Conservation (phyloP, 2,113 vertebrate genomes). For the Xiphorhynchus elegans region DNA sequence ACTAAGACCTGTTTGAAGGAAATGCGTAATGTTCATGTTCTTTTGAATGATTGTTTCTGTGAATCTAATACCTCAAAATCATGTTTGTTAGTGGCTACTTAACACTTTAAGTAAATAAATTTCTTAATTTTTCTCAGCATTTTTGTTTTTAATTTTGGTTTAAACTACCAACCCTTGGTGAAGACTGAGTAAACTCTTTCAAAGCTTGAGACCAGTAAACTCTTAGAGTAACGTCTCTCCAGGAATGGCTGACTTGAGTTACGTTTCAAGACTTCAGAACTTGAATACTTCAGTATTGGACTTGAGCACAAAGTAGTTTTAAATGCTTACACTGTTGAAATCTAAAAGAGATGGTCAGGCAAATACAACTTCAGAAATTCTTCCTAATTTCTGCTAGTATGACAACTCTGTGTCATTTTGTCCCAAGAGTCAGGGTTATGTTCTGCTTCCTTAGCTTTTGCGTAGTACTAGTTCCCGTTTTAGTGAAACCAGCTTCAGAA, state of each 20-base stretch:
- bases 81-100: background rate
- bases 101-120: background rate
- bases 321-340: background rate
- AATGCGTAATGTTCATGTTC: background rate
- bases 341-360: background rate
- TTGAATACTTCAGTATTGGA: background rate
- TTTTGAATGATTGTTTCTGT: background rate
- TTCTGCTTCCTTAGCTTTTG: background rate
- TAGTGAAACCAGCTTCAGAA: background rate
- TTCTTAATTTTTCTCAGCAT: background rate
- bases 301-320: background rate
- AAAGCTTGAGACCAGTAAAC: background rate
- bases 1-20: background rate
- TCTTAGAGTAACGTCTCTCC: background rate
- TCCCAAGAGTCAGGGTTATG: background rate
- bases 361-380: background rate
- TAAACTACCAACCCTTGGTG: background rate
- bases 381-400: background rate
- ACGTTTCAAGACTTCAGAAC: background rate
- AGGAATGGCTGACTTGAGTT: background rate
- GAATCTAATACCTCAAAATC: background rate
- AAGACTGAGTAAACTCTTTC: background rate
- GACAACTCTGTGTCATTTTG: background rate
- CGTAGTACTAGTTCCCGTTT: background rate
- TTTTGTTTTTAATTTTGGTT: background rate